Conservation (phyloP, 2,113 vertebrate species). For the Podarcis muralis region DNA sequence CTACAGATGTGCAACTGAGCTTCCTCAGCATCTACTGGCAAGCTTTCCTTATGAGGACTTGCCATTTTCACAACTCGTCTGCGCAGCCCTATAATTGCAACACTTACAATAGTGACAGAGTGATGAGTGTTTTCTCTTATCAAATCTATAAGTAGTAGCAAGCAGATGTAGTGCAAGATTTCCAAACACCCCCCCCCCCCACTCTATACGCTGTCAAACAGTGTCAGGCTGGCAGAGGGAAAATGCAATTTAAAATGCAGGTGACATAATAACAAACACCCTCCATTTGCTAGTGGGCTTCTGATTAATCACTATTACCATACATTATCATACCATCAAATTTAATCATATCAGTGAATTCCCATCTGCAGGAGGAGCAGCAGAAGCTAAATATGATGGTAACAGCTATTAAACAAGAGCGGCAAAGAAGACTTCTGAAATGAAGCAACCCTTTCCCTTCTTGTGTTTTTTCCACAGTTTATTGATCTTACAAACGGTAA, state of each 20-base stretch:
- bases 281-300: slow-evolving; percentile 87
- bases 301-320: slow-evolving; percentile 96
- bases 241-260: slow-evolving; percentile 92
- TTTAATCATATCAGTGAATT: slow-evolving; percentile 89
- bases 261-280: slow-evolving; percentile 87
- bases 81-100: slow-evolving; percentile 69
- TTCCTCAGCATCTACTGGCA: slow-evolving; percentile 53
- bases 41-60: slow-evolving; percentile 58
- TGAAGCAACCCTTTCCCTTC: slow-evolving; percentile 52
- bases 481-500: slow-evolving; percentile 5
- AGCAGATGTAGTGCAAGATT: slow-evolving; percentile 69
- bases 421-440: slow-evolving; percentile 52
- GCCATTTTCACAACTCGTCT: slow-evolving; percentile 69
- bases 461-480: neutral
- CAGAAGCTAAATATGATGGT: slow-evolving; percentile 70
- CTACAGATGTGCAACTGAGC: slow-evolving; percentile 73
- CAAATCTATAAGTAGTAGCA: slow-evolving; percentile 69
- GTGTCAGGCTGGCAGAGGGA: slow-evolving; percentile 78
- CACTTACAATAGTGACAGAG: slow-evolving; percentile 57
- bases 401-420: slow-evolving; percentile 69
- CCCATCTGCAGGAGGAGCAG: slow-evolving; percentile 81
- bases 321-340: slow-evolving; percentile 97
- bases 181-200: neutral
- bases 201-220: slow-evolving; percentile 81
- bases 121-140: slow-evolving; percentile 70